Evolutionary conservation across 2,113 vertebrate species (phyloP), one percentile per base, ranked within the genome.

Genomic region (Tringa solitaria): DNA sequence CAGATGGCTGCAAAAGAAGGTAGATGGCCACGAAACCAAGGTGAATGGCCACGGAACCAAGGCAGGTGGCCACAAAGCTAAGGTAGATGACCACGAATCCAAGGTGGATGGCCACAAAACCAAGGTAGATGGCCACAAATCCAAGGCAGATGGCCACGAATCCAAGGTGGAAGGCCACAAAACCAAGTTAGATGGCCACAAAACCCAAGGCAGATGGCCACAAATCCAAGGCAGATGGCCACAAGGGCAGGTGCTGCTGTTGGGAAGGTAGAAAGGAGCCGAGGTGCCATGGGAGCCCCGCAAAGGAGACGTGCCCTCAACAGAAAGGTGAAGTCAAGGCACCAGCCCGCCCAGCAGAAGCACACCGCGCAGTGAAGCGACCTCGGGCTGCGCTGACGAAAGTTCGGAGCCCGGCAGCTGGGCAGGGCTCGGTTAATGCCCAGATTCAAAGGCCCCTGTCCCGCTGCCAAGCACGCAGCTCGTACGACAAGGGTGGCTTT

Each of bases 401-500:
- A 41, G 75, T 32, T 95, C 48, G 54, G 14, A 92, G 93, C 35
- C 51, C 13, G 4, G 93, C 68, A 46, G 24, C 87, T n/a, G 94
- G 92, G 87, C 84, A 86, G 41, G 96, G 93, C 92, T 88, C 15
- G 2, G 90, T 86, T 77, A 85, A 96, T 3, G 32, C 65, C 10
- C 28, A 95, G 24, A 88, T 53, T 95, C 82, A 89, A 85, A 93
- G 95, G 85, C 70, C 81, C 89, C 84, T 96, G 95, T 95, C 37
- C 16, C 27, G 4, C 14, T 30, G 97, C 98, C 97, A 98, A 97
- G 90, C 69, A 78, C 51, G 27, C 74, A 64, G 86, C 43, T 54
- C 23, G 46, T 84, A 5, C 67, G 78, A 98, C 97, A 98, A 98
- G 96, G 93, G 91, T 95, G 18, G 96, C 98, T 98, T 98, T 98